Evolutionary conservation across 2,888 invertebrate genomes (phyloP).

Genomic region (Apotomis turbidana): DNA sequence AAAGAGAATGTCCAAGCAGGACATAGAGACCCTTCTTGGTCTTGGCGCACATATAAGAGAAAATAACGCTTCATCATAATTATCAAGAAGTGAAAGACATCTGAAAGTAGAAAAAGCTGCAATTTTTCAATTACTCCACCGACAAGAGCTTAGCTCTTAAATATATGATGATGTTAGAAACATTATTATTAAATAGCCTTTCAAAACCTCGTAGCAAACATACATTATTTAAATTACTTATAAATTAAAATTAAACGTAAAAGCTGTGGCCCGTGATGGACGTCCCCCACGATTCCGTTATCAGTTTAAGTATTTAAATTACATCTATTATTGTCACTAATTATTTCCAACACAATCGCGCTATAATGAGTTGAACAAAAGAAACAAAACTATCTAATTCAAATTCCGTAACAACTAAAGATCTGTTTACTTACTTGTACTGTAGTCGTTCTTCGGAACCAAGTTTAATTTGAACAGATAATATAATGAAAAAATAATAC

Average conservation of each 20-base stretch:
- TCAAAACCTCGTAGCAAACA: background rate
- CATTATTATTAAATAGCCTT: too few species aligned
- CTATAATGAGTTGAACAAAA: background rate
- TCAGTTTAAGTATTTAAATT: background rate
- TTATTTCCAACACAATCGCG: background rate
- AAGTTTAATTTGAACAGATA: conserved; percentile 20
- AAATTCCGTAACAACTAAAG: background rate
- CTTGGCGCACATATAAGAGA: too few species aligned
- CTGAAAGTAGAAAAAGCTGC: too few species aligned
- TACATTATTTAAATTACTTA: background rate
- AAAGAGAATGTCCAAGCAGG: too few species aligned
- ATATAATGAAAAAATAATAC: conserved; percentile 22
- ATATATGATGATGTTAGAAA: too few species aligned
- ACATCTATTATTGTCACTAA: conserved; percentile 1
- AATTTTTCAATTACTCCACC: too few species aligned
- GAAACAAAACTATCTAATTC: background rate
- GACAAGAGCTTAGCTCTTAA: too few species aligned
- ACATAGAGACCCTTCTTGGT: too few species aligned
- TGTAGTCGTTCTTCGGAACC: background rate
- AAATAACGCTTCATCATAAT: too few species aligned
- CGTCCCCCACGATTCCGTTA: background rate
- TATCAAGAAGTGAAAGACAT: too few species aligned
- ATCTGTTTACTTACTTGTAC: conserved; percentile 25
- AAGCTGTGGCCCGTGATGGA: background rate
- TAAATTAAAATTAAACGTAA: background rate